phyloP scores from a whole-genome alignment of 1,140 invertebrate species.

The Wiebesia pumilae region DNA sequence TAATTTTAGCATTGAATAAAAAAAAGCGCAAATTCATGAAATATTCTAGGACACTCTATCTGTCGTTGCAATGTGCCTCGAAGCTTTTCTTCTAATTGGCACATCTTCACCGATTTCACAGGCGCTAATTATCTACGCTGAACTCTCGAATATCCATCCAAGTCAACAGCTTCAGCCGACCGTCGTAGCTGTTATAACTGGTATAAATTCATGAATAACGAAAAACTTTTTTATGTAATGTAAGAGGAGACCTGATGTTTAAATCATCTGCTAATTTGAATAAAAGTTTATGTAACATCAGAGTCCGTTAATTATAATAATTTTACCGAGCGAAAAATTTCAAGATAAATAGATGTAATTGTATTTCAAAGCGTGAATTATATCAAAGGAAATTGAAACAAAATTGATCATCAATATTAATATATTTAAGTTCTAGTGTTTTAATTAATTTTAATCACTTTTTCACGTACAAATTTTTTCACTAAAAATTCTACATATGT shows the following conservation, averaged over 20 bases:
- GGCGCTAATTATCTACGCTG: slow-evolving; percentile 77
- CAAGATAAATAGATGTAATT: too few species aligned
- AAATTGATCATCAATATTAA: too few species aligned
- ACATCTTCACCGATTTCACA: slow-evolving; percentile 78
- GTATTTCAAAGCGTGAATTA: too few species aligned
- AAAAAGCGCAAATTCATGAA: background rate
- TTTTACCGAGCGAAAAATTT: background rate
- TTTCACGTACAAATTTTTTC: too few species aligned
- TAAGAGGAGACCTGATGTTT: background rate
- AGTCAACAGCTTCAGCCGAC: slow-evolving; percentile 76
- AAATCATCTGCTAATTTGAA: background rate
- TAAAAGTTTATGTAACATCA: background rate
- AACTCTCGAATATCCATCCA: slow-evolving; percentile 74
- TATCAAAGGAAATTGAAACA: too few species aligned
- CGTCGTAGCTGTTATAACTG: slow-evolving; percentile 77
- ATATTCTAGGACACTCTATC: slow-evolving; percentile 70
- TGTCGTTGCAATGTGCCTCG: slow-evolving; percentile 73
- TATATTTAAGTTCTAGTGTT: too few species aligned
- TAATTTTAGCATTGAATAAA: background rate
- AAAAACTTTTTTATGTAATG: background rate
- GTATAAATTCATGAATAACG: slow-evolving; percentile 59
- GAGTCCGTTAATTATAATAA: background rate
- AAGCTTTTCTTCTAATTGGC: slow-evolving; percentile 75
- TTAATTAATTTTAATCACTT: too few species aligned
- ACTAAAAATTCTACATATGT: too few species aligned